Evolutionary conservation across 2,888 invertebrate genomes (phyloP), one percentile per base, ranked within the genome.

Genomic region (Prosapia bicincta): DNA sequence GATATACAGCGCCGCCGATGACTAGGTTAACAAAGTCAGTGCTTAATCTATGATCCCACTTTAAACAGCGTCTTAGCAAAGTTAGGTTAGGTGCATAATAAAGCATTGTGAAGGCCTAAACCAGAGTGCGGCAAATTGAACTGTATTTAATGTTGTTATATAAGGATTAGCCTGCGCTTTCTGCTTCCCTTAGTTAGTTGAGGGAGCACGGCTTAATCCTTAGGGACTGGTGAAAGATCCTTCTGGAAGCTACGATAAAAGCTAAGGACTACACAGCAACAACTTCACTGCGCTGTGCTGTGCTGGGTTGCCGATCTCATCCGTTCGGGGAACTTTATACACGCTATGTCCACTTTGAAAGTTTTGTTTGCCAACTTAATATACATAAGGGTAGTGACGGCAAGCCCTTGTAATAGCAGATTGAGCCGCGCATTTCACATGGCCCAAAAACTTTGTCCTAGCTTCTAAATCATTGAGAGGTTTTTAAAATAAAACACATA

Each of bases 71-170:
- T 54, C 54, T 54, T 54, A 54, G 54, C 54, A 54, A 54, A 54
- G 54, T 54, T 54, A 20, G 54, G 54, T 54, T 54, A 54, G 54
- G 54, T 54, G 54, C 54, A 54, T 54, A 54, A 54, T 54, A 54
- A 54, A 54, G 54, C 54, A 54, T 54, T 54, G 54, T 3, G n/a
- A 54, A 10, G 54, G 54, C 54, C 84, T 83, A 85, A 85, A 85
- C 85, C 86, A 85, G 86, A 85, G 85, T 84, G 86, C 86, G 86
- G 86, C 85, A 86, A 86, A 86, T 86, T 86, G 86, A 84, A 86
- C 85, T 85, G 86, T 86, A 86, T 86, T 86, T 86, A 86, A 86
- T 86, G 86, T 86, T 86, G 86, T 86, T 86, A 86, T 76, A 76
- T 76, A 74, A 71, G 76, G 76, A 74, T 76, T 76, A 76, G 76